Base-by-base conservation (phyloP, 2,888 invertebrate genomes). In the Drosophila lacicola region DNA sequence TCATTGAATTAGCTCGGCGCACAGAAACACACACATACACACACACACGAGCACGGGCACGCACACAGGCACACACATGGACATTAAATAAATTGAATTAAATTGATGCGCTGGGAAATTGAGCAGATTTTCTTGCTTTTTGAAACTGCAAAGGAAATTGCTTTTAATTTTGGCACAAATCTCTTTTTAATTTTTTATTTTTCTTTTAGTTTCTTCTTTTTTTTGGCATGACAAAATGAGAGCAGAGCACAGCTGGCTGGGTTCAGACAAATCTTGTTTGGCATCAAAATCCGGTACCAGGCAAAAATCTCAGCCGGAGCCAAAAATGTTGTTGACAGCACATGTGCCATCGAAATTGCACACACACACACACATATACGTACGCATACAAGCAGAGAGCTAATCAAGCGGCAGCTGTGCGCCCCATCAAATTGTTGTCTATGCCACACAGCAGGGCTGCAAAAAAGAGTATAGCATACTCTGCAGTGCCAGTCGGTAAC, bases 161-260 rank as follows among this genome's bases (percentile, higher is more conserved):
- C 74, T 78, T 87, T 87, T 84, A 85, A 84, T 84, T 87, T 82
- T 80, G 74, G 70, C 84, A 66, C 70, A 84, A 87, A 85, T 84
- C 78, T 74, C 76, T 77, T 80, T 87, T 84, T 87, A 84, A 84
- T 82, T 78, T 84, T 67, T 56, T 46, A 42, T 17, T 60, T 42
- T 64, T 50, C 50, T 46, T 21, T 56, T 54, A 11, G 37, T 53
- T 45, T 37, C 41, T 21, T 17, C 1, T 36, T 46, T 42, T 14
- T 53, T 53, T 61, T 66, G 64, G 66, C 70, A 77, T 57, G 55
- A 47, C 63, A 72, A 74, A 68, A 69, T 70, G 60, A 36, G 54
- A 29, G 25, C 42, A 39, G 34, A 25, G 53, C 70, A 70, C 70
- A 64, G 66, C 61, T 65, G 65, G 58, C 14, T 44, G 51, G 10